Base-by-base conservation (phyloP, 2,797 vertebrate genomes). In the Halcyon chelicuti region DNA sequence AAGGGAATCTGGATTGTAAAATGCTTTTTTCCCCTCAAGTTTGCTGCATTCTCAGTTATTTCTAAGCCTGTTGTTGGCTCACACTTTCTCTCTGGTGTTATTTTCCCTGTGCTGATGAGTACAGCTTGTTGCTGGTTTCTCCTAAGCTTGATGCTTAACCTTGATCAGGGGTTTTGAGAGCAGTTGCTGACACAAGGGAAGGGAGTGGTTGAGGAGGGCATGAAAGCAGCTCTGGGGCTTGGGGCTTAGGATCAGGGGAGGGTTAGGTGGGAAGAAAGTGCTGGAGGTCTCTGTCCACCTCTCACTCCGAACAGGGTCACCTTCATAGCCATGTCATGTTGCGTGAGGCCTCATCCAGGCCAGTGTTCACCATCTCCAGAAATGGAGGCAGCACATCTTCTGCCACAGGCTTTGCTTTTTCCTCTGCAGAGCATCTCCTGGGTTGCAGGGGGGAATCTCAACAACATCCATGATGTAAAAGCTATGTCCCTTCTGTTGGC, bases 321-420 rank as follows among this genome's bases (percentile, higher is more conserved):
- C 39, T 8, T 93, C 0, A 0, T 18, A 62, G 82, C n/a, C 4
- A 5, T 0, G 0, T 79, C n/a, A 33, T 0, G 0, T 21, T 0
- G 0, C 2, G 2, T 37, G 49, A 12, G 28, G 15, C 51, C 67
- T 89, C 33, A 23, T 40, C 58, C 55, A 75, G 49, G 44, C 6
- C 14, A 60, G 29, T 2, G 25, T 55, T 77, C 60, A 23, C 58
- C 31, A 5, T n/a, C 37, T 72, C 25, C 35, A 46, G 54, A 74
- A 66, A 17, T 26, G 40, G 31, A 68, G 26, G n/a, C 5, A 2
- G n/a, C 58, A 31, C 21, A 5, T 73, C 31, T 65, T 75, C 28
- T 87, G 74, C 77, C 77, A 57, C 28, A 68, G 31, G 12, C 66
- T 80, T 86, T 86, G 23, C 61, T 80, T 42, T 89, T 68, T 26